Evolutionary conservation across 2,797 vertebrate species (phyloP).

Genomic region (Anisognathus igniventris): DNA sequence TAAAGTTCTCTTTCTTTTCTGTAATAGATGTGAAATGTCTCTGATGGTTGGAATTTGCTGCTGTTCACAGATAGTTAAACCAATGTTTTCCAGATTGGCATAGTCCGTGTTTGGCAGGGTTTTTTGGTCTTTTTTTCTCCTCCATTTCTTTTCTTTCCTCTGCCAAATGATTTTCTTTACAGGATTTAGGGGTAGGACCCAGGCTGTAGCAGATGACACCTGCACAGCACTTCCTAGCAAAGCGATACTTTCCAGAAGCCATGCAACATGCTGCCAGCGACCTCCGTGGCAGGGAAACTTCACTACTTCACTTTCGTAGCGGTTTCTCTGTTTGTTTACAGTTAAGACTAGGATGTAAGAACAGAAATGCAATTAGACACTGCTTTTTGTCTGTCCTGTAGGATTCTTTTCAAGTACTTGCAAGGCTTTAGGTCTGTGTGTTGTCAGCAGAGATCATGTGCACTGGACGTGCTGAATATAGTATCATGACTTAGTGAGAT

Average conservation of each 20-base stretch:
- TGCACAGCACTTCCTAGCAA: slow-evolving; percentile 32
- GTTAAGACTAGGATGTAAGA: neutral
- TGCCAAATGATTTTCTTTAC: neutral
- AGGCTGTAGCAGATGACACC: slow-evolving; percentile 57
- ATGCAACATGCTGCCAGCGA: neutral
- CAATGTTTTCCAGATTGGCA: neutral
- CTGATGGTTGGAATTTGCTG: neutral
- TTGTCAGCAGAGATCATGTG: slow-evolving; percentile 11
- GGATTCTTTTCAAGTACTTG: neutral
- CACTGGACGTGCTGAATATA: slow-evolving; percentile 18
- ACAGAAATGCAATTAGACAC: neutral
- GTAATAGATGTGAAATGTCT: neutral
- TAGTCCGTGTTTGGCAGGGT: neutral
- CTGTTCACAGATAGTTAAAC: neutral
- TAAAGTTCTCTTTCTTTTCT: slow-evolving; percentile 35
- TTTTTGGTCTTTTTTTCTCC: rapidly evolving
- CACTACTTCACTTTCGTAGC: neutral
- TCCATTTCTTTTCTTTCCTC: neutral
- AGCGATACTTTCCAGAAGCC: neutral
- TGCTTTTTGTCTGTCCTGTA: neutral
- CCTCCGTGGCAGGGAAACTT: neutral
- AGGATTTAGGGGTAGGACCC: neutral
- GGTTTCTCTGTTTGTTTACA: neutral
- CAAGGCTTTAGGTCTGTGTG: neutral
- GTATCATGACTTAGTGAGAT: slow-evolving; percentile 26